Evolutionary conservation across 2,797 vertebrate species (phyloP), one percentile per base, ranked within the genome.

Genomic region (Ateles fusciceps): DNA sequence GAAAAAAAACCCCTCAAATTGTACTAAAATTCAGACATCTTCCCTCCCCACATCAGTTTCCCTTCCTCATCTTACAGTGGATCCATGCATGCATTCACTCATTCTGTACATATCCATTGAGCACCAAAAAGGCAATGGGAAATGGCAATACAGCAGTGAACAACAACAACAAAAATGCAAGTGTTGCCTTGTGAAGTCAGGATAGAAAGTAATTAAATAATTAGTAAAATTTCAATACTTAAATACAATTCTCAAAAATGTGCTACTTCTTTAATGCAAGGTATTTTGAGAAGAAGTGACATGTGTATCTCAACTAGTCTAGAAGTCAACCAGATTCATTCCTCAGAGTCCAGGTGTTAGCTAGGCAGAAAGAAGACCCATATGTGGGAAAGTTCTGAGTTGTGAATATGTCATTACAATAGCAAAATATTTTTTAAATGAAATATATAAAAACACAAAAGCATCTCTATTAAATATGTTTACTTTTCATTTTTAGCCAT

Each of bases 361-460:
- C 61, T 64, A n/a, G 61, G 19, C 19, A 89, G 36, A 95, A 86
- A 81, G 48, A 92, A 75, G 42, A 61, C 57, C 13, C 39, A 12
- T 26, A 61, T 42, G 2, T 78, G 3, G 52, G 15, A 94, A 87
- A 9, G 50, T 68, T 0, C 50, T 79, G 28, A 59, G 21, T n/a
- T 92, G 39, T 26, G 30, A 87, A 79, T 14, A 52, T 4, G 71
- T 24, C 48, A 94, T 80, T 83, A 74, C 17, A 86, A 88, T 1
- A 92, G 39, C 14, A 90, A 94, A 87, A 30, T 3, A 74, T 30
- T 80, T 26, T 33, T 24, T 44, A 21, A 88, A 71, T 74, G 30
- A 93, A 85, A 93, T 74, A 86, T 14, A 89, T 74, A 24, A 57
- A 88, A 91, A 93, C 36, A 93, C n/a, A 68, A 68, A 94, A 84